Evolutionary conservation across 1,140 invertebrate genomes (phyloP), one percentile per base, ranked within the genome.

Genomic region (Zaprionus taronus): DNA sequence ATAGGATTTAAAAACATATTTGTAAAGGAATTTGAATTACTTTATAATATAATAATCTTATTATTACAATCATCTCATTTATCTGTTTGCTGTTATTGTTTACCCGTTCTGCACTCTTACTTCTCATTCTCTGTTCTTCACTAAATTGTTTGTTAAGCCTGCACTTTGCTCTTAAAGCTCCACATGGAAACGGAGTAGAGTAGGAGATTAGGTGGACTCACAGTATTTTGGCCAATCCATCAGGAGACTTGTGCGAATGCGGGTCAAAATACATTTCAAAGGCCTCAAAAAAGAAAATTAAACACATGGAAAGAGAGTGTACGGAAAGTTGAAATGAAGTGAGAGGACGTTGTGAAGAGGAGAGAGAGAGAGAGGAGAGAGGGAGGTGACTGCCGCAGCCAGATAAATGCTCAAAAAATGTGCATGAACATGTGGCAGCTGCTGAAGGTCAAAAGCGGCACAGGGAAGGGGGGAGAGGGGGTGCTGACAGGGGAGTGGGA

Each of bases 401-500:
- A 56, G 36, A 62, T 64, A 62, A 63, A 58, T 69, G 5, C 62
- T 49, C 64, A 75, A 79, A 68, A 57, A 76, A 81, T 79, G 66
- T 76, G 66, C 72, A 72, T 67, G 68, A 81, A 85, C 79, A 79
- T 81, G 80, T 81, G 79, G 84, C 81, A 80, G 85, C 81, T 90
- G 85, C 68, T 90, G 85, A 90, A 90, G 85, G 85, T 90, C 85
- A 90, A 80, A 80, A 17, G 26, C n/a, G 53, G n/a, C 26, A 31
- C 14, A 22, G 49, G 22, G 22, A 11, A 11, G 2, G 12, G 11
- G 51, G 51, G 0, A 0, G 3, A n/a, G 15, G 44, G 53, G 58
- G 56, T 36, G 64, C 24, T 14, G 31, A 20, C 34, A 36, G 55
- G 17, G 12, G 20, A 24, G 34, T 36, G 28, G 5, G 38, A 4